phyloP scores from a whole-genome alignment of 1,140 invertebrate species.

The Globodera ellingtonae region DNA sequence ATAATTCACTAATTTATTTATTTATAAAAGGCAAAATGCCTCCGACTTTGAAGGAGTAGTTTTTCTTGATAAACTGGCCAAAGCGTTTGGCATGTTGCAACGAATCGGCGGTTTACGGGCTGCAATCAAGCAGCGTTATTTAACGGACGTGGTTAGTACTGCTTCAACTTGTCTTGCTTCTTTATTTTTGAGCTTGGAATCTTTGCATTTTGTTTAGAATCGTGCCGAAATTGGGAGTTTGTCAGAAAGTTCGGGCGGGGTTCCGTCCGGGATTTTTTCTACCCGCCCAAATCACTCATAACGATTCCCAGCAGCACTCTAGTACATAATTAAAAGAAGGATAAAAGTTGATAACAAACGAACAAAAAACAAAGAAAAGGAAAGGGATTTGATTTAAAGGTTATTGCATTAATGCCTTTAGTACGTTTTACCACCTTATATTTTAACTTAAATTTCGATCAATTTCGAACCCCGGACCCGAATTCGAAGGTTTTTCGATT shows the following conservation, averaged over 20 bases:
- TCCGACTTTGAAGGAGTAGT: constrained; percentile 43
- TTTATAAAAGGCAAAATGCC: constrained; percentile 1
- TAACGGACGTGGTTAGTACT: constrained; percentile 38
- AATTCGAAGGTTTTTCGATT: too few species aligned
- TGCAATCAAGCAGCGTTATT: constrained; percentile 50
- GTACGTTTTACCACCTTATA: too few species aligned
- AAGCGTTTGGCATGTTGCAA: constrained; percentile 38
- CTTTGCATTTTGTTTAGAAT: constrained; percentile 44
- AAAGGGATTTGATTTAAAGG: too few species aligned
- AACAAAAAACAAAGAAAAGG: too few species aligned
- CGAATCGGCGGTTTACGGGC: constrained; percentile 46
- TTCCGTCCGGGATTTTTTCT: too few species aligned
- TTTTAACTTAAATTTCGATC: too few species aligned
- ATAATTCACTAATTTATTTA: not conserved
- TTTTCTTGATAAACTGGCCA: constrained; percentile 50
- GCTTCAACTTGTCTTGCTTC: not conserved
- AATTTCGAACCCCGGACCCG: too few species aligned
- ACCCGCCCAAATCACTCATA: too few species aligned
- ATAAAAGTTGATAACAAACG: not conserved
- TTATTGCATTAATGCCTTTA: too few species aligned
- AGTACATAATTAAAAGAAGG: too few species aligned
- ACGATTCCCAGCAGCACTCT: too few species aligned
- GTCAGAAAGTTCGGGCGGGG: too few species aligned
- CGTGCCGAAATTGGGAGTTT: constrained; percentile 12
- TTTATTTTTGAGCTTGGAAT: not conserved